Conservation (phyloP, 2,113 vertebrate species). For the Lontra canadensis region DNA sequence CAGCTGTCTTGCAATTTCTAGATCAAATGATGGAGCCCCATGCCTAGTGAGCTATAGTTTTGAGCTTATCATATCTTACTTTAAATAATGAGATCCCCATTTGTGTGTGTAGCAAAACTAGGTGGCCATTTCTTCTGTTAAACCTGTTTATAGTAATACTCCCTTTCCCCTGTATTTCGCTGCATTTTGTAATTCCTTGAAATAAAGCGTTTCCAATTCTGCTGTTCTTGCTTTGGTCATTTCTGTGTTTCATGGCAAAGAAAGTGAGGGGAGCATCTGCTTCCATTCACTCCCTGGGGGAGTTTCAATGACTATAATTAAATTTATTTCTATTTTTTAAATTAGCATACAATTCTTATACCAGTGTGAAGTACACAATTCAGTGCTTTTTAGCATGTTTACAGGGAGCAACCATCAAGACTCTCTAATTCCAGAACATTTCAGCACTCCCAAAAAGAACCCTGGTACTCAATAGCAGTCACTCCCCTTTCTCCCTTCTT, state of each 20-base stretch:
- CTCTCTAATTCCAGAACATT: neutral
- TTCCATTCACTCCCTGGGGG: neutral
- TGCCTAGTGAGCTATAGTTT: neutral
- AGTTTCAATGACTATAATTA: neutral
- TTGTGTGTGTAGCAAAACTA: neutral
- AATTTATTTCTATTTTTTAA: neutral
- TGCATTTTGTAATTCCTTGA: conserved; percentile 46
- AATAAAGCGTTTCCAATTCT: conserved; percentile 68
- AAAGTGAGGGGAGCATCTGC: neutral
- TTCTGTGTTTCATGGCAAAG: neutral
- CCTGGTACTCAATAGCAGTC: neutral
- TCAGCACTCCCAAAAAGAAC: neutral
- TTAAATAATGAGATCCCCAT: neutral
- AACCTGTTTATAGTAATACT: neutral
- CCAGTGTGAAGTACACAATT: neutral
- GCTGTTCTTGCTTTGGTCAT: neutral
- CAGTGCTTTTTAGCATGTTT: neutral
- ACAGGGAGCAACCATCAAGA: neutral
- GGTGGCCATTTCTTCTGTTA: neutral
- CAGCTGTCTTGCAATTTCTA: neutral
- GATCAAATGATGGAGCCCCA: neutral
- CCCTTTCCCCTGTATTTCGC: neutral
- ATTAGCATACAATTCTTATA: neutral
- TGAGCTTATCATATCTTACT: neutral
- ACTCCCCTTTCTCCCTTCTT: neutral